phyloP scores from a whole-genome alignment of 2,888 invertebrate species.

The Drosophila kuntzei region DNA sequence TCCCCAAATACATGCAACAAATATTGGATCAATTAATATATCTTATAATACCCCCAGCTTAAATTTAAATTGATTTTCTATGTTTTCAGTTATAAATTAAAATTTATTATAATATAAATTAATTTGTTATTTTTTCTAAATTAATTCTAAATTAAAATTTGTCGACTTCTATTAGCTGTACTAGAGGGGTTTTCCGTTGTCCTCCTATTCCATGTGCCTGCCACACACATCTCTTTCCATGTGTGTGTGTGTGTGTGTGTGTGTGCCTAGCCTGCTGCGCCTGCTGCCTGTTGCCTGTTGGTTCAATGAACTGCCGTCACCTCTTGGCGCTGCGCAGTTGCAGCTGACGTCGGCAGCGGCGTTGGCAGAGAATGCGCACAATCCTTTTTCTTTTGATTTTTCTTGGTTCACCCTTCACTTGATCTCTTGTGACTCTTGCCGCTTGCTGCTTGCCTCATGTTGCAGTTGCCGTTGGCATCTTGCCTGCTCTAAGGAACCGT shows the following conservation, averaged over 20 bases:
- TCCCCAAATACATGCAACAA: no score
- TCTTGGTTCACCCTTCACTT: constrained; percentile 75
- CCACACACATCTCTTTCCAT: constrained; percentile 34
- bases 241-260: constrained; percentile 26
- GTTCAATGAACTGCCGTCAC: constrained; percentile 80
- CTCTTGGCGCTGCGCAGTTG: constrained; percentile 70
- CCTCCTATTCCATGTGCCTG: constrained; percentile 53
- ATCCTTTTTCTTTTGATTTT: constrained; percentile 79
- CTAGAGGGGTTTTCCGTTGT: no score
- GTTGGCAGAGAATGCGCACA: constrained; percentile 44
- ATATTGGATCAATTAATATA: no score
- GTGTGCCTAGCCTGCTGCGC: constrained; percentile 43
- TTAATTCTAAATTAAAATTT: no score
- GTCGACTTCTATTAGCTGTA: no score
- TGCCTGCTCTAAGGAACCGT: constrained; percentile 46
- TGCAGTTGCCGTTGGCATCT: constrained; percentile 17
- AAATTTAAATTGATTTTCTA: no score
- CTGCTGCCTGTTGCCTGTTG: constrained; percentile 40
- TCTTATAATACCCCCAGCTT: no score
- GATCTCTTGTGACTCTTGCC: constrained; percentile 66
- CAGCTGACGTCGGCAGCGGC: constrained; percentile 37
- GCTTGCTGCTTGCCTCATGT: constrained; percentile 19
- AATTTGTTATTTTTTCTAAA: no score
- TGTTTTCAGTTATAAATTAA: no score
- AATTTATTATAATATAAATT: no score